Evolutionary conservation across 2,113 vertebrate genomes (phyloP), one percentile per base, ranked within the genome.

Genomic region (Nematolebias whitei): DNA sequence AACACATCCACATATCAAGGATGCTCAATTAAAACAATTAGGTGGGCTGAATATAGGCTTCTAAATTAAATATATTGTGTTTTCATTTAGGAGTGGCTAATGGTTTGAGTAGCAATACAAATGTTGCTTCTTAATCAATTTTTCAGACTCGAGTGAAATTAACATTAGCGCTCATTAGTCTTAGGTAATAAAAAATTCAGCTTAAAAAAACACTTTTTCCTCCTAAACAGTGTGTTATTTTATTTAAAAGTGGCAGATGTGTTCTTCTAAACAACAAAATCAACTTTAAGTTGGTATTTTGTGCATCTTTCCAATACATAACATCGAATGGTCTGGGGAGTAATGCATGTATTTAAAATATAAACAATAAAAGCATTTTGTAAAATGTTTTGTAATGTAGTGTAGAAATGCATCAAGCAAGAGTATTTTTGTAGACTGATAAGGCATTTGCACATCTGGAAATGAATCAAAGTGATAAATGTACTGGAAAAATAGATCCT

Each of bases 1-100:
- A 47, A 11, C 1, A 23, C 20, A 38, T 29, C 23, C 11, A 64
- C 13, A 56, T 32, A 29, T 40, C 48, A 52, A 6, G 19, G 24
- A 60, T 49, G 0, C 8, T 50, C n/a, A 38, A 29, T 24, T 24
- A 24, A 57, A 40, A 63, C 10, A 41, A 62, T 54, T 70, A 14
- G 13, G 4, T 40, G 29, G 13, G n/a, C 35, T 57, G 38, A 29
- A 62, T 11, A 15, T 4, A 61, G 22, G n/a, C 51, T 47, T 24
- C 5, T n/a, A 41, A 47, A 43, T 53, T 26, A 18, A n/a, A 6
- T 54, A 35, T 49, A 9, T 52, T 23, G 22, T 52, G 52, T 54
- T 54, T 23, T 55, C 55, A 12, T 16, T 19, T 7, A 45, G 12
- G 19, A 29, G 26, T 2, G 18, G 24, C 23, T 12, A 18, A n/a